Percentiles rank a stretch among this genome's conserved stretches.
phyloP scores from a whole-genome alignment of 2,113 vertebrate genomes.

The Python bivittatus region DNA sequence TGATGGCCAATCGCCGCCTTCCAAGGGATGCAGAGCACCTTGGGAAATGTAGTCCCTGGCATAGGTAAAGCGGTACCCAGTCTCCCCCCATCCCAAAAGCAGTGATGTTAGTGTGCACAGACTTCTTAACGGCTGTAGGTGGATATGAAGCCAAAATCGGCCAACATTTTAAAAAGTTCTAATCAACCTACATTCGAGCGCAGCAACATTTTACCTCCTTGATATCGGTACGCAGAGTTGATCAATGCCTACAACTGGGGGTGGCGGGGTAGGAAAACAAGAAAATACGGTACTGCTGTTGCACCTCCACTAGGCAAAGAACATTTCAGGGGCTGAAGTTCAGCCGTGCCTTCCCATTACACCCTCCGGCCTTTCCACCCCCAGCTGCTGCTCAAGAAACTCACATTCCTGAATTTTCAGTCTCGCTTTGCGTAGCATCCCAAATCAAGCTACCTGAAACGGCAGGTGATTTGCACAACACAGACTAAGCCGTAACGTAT shows the following conservation, averaged over 20 bases:
- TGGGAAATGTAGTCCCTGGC: conserved; percentile 17
- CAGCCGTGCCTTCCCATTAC: no score
- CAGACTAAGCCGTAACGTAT: not conserved
- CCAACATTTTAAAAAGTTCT: not conserved
- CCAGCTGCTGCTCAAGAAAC: not conserved
- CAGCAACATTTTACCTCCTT: not conserved
- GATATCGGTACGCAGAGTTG: no score
- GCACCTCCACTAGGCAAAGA: no score
- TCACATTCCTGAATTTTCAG: not conserved
- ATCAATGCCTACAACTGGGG: not conserved
- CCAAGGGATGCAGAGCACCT: not conserved
- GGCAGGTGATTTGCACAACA: not conserved
- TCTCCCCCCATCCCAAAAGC: no score
- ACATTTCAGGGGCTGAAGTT: no score
- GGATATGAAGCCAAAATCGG: not conserved
- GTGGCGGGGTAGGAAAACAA: not conserved
- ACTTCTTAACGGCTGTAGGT: not conserved
- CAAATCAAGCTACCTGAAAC: not conserved
- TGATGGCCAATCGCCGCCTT: not conserved
- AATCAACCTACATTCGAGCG: no score
- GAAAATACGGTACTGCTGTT: not conserved
- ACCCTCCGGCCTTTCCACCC: no score
- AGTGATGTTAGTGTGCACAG: not conserved
- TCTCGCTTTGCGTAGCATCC: not conserved
- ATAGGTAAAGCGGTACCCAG: no score